Base-by-base conservation (phyloP, 2,888 invertebrate species). In the Andricus curvator region DNA sequence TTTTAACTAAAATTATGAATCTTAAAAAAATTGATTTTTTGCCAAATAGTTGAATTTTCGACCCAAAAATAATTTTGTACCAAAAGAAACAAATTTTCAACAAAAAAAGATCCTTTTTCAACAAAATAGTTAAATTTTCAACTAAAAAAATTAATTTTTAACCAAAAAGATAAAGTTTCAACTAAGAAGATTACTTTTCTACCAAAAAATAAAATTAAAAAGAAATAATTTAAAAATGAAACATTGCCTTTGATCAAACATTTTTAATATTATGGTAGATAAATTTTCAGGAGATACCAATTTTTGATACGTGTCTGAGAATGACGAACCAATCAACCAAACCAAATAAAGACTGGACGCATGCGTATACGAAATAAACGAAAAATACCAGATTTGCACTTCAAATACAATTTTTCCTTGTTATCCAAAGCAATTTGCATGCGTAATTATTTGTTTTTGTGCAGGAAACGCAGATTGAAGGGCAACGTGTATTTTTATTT, bases 341-440 rank as follows among this genome's bases (percentile, higher is more conserved):
- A n/a, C 9, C n/a, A n/a, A 44, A 44, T 4, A 44, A 44, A 44
- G 44, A 15, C 3, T n/a, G 9, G 11, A 11, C 29, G 70, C 51
- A 20, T 70, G 70, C 48, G 70, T 44, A 22, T 44, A 20, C 8
- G 1, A 48, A 20, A 29, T n/a, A 17, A 6, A 25, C 4, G 20
- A 44, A 44, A 68, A 70, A 48, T 0, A 29, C 20, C 25, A 70
- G 4, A 29, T 70, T 22, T 48, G 5, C 70, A 70, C 17, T 68
- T 17, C 17, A 51, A 70, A 70, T 5, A 70, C 29, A 51, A 20
- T 3, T 22, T n/a, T 56, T 56, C 8, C 56, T n/a, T 56, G 48
- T 68, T 68, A 9, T 68, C 25, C 15, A 15, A 68, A 44, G 22
- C 8, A 68, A 68, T 70, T 70, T 70, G 51, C 48, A 51, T 70